Percentiles rank a stretch among this genome's conserved stretches.
Conservation (phyloP, 2,888 invertebrate species). For the Patella depressa region DNA sequence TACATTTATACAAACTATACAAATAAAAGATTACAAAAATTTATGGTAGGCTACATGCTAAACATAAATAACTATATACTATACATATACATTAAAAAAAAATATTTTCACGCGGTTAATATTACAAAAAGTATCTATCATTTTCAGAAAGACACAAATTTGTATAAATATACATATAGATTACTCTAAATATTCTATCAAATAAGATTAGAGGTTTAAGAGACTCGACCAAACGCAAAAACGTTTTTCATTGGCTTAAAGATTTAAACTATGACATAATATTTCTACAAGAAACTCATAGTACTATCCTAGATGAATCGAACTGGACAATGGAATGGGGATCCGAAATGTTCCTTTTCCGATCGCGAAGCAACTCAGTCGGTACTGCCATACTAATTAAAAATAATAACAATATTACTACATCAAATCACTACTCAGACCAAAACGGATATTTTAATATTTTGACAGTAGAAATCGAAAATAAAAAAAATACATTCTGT, state of each 20-base stretch:
- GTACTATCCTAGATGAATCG: background rate
- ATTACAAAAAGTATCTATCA: no score
- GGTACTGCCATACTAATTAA: background rate
- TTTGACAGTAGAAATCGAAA: background rate
- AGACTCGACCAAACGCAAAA: background rate
- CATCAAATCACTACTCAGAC: background rate
- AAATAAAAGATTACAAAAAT: no score
- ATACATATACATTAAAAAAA: no score
- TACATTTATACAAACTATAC: no score
- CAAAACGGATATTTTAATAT: background rate
- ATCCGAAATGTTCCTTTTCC: background rate
- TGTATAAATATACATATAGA: background rate
- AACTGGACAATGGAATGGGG: slow-evolving; percentile 1
- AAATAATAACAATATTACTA: background rate
- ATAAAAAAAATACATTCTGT: background rate
- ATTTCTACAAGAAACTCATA: slow-evolving; percentile 2
- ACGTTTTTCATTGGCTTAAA: background rate
- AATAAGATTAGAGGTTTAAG: background rate
- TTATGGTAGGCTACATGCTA: no score
- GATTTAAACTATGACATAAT: background rate
- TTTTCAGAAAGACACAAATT: no score
- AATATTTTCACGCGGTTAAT: no score
- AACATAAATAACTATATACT: no score
- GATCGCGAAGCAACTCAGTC: background rate
- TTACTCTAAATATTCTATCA: background rate